Conservation (phyloP, 2,888 invertebrate genomes). For the Priocnemis perturbator region DNA sequence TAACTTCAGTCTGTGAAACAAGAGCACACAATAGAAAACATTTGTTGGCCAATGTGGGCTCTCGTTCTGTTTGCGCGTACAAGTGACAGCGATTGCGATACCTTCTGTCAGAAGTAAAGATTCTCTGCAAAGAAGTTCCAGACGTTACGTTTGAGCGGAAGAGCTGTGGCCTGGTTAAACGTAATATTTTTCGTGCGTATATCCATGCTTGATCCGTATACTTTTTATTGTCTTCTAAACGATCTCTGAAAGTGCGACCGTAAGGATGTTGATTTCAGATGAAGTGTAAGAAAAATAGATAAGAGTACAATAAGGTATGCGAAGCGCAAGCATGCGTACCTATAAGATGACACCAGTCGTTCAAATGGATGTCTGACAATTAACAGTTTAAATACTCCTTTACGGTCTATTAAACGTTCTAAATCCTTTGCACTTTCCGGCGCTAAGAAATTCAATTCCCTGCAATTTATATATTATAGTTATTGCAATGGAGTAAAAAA, state of each 20-base stretch:
- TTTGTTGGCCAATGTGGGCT: slow-evolving; percentile 5
- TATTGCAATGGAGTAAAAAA: slow-evolving; percentile 13
- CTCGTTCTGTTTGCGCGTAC: neutral
- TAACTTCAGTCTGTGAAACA: slow-evolving; percentile 60
- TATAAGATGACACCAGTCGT: slow-evolving; percentile 72
- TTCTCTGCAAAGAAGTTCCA: slow-evolving; percentile 56
- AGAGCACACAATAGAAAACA: too few relatives aligned
- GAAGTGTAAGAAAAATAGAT: too few relatives aligned
- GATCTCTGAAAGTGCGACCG: slow-evolving; percentile 58
- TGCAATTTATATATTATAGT: slow-evolving; percentile 27
- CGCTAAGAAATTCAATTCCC: slow-evolving; percentile 63
- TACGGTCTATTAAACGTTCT: slow-evolving; percentile 52
- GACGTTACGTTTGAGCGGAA: slow-evolving; percentile 59
- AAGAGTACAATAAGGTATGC: too few relatives aligned
- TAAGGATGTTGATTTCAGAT: neutral
- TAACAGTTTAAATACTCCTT: slow-evolving; percentile 65
- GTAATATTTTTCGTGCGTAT: slow-evolving; percentile 68
- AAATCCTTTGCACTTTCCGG: slow-evolving; percentile 47
- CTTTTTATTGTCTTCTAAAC: slow-evolving; percentile 71
- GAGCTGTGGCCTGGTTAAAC: slow-evolving; percentile 67
- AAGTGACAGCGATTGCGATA: slow-evolving; percentile 30
- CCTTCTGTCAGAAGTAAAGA: slow-evolving; percentile 65
- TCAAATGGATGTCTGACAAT: slow-evolving; percentile 73
- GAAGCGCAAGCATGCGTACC: slow-evolving; percentile 49
- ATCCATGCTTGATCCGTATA: slow-evolving; percentile 72